Base-by-base conservation (phyloP, 2,797 vertebrate species). In the Meda fulgida region DNA sequence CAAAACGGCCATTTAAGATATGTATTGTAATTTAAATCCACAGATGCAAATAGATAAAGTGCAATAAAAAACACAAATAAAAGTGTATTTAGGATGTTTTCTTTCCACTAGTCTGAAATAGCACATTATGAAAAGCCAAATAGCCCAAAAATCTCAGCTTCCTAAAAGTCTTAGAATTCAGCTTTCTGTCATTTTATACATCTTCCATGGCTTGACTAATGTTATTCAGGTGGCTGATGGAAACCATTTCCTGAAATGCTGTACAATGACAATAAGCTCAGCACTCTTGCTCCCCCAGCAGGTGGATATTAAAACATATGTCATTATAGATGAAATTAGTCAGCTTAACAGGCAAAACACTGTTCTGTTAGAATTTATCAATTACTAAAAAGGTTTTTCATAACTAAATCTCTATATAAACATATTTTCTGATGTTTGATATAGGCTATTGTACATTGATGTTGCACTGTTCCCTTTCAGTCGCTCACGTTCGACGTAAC, bases 191-290 rank as follows among this genome's bases (percentile, higher is more conserved):
- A 79, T 63, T 21, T 2, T 60, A 71, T 34, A n/a, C 40, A 65
- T 72, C 29, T 23, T 78, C 66, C 16, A 21, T 36, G 29, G 77
- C 83, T 65, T 84, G 76, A 72, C 83, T 84, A 84, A 72, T 84
- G 67, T 48, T 51, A 65, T 79, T 63, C 66, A 84, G 66, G 66
- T 84, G 83, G 14, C 67, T 79, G 53, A 79, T 84, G 53, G 29
- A 67, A 83, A 58, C 13, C 26, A 70, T 78, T 84, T 53, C 38
- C 66, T 34, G 19, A 60, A 78, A 70, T 48, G 9, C 29, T 71
- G 23, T 7, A n/a, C 7, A 63, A 7, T 63, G 38, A 63, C 19
- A n/a, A 55, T 51, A 16, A n/a, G 8, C 7, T 73, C 55, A 65
- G 67, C 3, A 7, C 40, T 65, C 53, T 85, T 80, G 55, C 51